phyloP scores from a whole-genome alignment of 2,888 invertebrate genomes.

The Meganola albula region DNA sequence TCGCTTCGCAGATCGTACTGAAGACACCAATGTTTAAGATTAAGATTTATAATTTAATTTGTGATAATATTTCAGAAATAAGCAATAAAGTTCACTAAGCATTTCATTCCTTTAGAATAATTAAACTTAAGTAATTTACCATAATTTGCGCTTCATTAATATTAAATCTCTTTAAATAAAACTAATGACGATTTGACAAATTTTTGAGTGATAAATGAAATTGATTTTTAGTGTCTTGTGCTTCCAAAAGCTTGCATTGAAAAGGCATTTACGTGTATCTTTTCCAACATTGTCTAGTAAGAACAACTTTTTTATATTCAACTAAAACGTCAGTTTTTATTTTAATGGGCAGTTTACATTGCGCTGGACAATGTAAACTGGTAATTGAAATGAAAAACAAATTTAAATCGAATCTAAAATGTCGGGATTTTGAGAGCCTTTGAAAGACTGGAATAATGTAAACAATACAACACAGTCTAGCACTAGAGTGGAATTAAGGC shows the following conservation, averaged over 20 bases:
- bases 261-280: conserved; percentile 39
- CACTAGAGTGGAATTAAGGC: no score
- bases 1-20: conserved; percentile 32
- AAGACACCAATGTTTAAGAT: conserved; percentile 34
- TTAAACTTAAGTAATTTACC: conserved; percentile 10
- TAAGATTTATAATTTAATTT: conserved; percentile 23
- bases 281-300: no score
- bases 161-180: conserved; percentile 10
- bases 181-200: conserved; percentile 11
- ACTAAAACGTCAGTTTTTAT: no score
- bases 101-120: conserved; percentile 25
- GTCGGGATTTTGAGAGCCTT: no score
- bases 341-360: no score
- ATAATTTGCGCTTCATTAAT: conserved; percentile 21
- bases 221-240: conserved; percentile 38
- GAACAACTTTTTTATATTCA: no score
- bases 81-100: conserved; percentile 18
- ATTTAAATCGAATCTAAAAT: no score
- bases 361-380: no score
- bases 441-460: no score
- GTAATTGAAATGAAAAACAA: no score
- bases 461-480: no score
- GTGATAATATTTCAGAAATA: conserved; percentile 26
- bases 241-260: conserved; percentile 50
- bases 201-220: conserved; percentile 20